phyloP scores from a whole-genome alignment of 2,113 vertebrate species.

The Nematolebias whitei region DNA sequence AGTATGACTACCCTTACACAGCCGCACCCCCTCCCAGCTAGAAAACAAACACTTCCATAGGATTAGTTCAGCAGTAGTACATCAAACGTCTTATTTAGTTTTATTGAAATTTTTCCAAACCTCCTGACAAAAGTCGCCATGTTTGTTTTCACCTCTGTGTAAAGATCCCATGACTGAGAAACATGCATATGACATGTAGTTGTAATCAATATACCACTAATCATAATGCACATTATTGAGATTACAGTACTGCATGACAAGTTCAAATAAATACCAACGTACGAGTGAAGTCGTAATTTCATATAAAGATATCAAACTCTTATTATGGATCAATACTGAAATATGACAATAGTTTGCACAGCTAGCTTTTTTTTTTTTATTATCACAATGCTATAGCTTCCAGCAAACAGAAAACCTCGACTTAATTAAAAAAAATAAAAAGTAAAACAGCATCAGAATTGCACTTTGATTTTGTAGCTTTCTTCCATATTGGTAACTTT shows the following conservation, averaged over 20 bases:
- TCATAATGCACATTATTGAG: constrained; percentile 92
- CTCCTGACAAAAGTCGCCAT: constrained; percentile 61
- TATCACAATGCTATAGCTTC: constrained; percentile 87
- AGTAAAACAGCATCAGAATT: constrained; percentile 85
- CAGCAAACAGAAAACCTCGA: constrained; percentile 97
- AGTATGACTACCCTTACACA: constrained; percentile 91
- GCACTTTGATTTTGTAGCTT: constrained; percentile 74
- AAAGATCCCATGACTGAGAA: constrained; percentile 92
- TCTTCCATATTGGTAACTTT: constrained; percentile 72
- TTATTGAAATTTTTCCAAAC: constrained; percentile 22
- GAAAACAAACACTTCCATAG: constrained; percentile 78
- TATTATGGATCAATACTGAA: constrained; percentile 94
- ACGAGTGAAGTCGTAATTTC: constrained; percentile 88
- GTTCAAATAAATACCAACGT: constrained; percentile 98
- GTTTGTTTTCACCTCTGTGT: constrained; percentile 86
- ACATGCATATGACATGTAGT: constrained; percentile 94
- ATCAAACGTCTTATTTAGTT: constrained; percentile 60
- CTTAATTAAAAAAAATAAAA: constrained; percentile 51
- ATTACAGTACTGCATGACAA: constrained; percentile 95
- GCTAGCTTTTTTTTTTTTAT: constrained; percentile 74
- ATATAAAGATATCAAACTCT: constrained; percentile 93
- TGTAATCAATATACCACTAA: constrained; percentile 91
- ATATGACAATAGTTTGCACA: constrained; percentile 90
- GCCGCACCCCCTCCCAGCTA: constrained; percentile 77
- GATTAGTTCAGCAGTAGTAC: constrained; percentile 78